Base-by-base conservation (phyloP, 2,113 vertebrate species). In the Thinocorus orbignyianus region DNA sequence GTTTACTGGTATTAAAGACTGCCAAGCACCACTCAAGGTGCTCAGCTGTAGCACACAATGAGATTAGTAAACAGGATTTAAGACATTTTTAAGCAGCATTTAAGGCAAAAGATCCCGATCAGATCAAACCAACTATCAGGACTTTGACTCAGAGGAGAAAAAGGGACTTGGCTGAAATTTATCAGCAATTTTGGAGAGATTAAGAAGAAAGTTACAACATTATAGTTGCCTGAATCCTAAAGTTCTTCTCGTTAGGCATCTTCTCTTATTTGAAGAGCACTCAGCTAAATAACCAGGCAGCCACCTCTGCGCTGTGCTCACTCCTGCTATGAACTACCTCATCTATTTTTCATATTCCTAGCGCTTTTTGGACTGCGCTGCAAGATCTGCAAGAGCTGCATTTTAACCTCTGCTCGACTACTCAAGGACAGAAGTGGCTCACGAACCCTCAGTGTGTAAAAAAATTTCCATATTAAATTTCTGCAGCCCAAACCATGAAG, bases 401-500 rank as follows among this genome's bases (percentile, higher is more conserved):
- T 77, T 81, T 83, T 62, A 81, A 87, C 95, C 79, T 93, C 23
- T 81, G 65, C 73, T 61, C 57, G 22, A 25, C n/a, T 13, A 7
- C 88, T 79, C 84, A 86, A 95, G 82, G 94, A 64, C 94, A 86
- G 70, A 4, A 89, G 81, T 9, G 51, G 30, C 37, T 95, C 52
- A 49, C 6, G 88, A 92, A 60, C 71, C 33, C 91, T 76, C 1
- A 1, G 76, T 25, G 72, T 2, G 58, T 54, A 35, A 88, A 94
- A 91, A 91, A 68, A 87, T 9, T 9, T 48, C 87, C 71, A 52
- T 57, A 91, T 95, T 85, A 81, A 31, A 89, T 94, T 86, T 66
- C 95, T 73, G 77, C 20, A 93, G 92, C 83, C 68, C 86, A 15
- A 79, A 95, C 51, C 91, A 72, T 64, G 92, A 52, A 92, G 94